These are phyloP conservation scores for Cinara cedri DNA, from an alignment of 2,888 invertebrate species.

Conservation along the genomic window DNA sequence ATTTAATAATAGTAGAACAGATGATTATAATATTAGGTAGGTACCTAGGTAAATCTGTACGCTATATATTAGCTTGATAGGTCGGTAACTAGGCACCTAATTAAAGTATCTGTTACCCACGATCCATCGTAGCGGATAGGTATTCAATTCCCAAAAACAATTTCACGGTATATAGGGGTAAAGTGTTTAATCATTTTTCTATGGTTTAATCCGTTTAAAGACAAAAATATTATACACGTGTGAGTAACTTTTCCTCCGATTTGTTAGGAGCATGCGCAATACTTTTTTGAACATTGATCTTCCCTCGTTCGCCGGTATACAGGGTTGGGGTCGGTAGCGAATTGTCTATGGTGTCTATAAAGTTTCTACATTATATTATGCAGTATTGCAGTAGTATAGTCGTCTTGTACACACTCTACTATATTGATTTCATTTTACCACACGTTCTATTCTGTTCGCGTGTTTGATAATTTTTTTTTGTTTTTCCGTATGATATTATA, in stretches of 20 bases:
- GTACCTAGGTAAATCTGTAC: no score
- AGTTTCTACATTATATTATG: no score
- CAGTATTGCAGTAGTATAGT: not conserved
- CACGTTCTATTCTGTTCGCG: not conserved
- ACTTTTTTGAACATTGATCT: conserved; percentile 35
- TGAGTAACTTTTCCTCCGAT: no score
- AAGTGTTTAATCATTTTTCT: not conserved
- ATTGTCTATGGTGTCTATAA: not conserved
- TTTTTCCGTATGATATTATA: no score
- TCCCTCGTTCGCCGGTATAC: conserved; percentile 8
- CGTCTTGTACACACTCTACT: not conserved
- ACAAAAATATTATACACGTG: no score
- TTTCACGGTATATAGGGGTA: not conserved
- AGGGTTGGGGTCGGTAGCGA: not conserved
- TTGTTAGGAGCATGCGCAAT: conserved; percentile 31
- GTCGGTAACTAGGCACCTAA: no score
- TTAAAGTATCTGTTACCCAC: no score
- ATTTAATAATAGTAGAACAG: no score
- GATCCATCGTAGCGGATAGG: no score
- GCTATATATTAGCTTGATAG: no score
- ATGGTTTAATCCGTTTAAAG: not conserved
- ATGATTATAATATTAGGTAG: no score
- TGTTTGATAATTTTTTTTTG: not conserved
- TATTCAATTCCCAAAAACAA: not conserved
- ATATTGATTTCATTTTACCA: not conserved